These are phyloP conservation scores for Spisula subtruncata DNA, from an alignment of 2,888 invertebrate species.

Conservation along the genomic window DNA sequence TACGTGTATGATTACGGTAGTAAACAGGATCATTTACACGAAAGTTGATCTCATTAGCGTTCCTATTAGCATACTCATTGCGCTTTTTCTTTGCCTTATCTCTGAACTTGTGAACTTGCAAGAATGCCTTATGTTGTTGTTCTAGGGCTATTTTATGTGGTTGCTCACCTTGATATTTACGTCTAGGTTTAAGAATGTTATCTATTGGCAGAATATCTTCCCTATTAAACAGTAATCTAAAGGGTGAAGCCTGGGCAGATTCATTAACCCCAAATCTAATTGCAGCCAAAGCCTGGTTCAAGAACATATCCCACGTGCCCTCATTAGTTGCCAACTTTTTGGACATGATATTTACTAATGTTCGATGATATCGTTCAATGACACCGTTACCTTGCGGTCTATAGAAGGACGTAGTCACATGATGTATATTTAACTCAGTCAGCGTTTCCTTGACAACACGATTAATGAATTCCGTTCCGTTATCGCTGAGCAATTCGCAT, in stretches of 20 bases:
- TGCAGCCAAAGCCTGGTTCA: slow-evolving; percentile 63
- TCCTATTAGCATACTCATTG: too few relatives aligned
- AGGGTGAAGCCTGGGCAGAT: slow-evolving; percentile 58
- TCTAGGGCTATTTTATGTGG: background rate
- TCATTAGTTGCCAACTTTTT: slow-evolving; percentile 43
- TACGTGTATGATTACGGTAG: too few relatives aligned
- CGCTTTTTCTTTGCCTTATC: too few relatives aligned
- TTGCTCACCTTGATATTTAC: too few relatives aligned
- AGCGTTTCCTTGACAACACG: background rate
- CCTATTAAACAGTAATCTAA: slow-evolving; percentile 59
- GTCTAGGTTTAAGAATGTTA: too few relatives aligned
- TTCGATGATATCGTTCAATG: slow-evolving; percentile 55
- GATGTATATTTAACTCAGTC: background rate
- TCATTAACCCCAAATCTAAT: slow-evolving; percentile 59
- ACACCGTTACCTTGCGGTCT: slow-evolving; percentile 7
- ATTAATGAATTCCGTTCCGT: background rate
- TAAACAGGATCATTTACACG: too few relatives aligned
- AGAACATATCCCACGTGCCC: slow-evolving; percentile 59
- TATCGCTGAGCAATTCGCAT: background rate
- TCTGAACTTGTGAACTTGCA: too few relatives aligned
- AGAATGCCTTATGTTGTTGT: too few relatives aligned
- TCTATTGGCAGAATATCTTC: slow-evolving; percentile 63
- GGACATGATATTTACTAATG: slow-evolving; percentile 45
- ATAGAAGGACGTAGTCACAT: too few relatives aligned
- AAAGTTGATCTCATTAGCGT: too few relatives aligned